A percentile compares a stretch with the other conserved stretches of the same genome.
Evolutionary conservation across 2,113 vertebrate genomes (phyloP).

Genomic region (Gymnarchus niloticus): DNA sequence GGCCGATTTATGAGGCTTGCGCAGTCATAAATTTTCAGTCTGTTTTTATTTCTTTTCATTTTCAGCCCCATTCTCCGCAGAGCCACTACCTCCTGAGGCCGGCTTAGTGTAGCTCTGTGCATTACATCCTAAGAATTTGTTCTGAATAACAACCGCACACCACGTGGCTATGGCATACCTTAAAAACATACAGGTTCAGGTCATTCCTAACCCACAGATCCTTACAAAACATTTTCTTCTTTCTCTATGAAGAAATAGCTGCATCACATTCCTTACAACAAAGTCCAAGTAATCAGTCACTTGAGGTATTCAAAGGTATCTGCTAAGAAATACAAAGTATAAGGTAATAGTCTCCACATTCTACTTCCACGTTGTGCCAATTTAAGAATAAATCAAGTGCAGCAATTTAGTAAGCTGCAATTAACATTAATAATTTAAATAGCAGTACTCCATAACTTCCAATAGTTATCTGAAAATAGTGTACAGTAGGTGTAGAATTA

Average conservation of each 20-base stretch:
- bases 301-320: neutral
- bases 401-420: neutral
- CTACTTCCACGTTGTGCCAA: neutral
- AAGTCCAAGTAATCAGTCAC: neutral
- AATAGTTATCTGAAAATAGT: neutral
- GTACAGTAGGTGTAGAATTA: too few species aligned
- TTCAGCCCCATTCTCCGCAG: slow-evolving; percentile 17
- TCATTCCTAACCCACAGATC: neutral
- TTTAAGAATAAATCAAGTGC: neutral
- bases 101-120: neutral
- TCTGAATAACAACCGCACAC: neutral
- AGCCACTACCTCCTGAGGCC: neutral
- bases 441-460: neutral
- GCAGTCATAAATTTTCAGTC: slow-evolving; percentile 55
- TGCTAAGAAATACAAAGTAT: neutral
- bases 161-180: neutral
- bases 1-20: slow-evolving; percentile 55
- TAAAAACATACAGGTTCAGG: neutral
- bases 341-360: neutral
- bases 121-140: neutral
- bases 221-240: neutral
- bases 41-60: slow-evolving; percentile 51
- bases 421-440: neutral
- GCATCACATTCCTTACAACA: neutral
- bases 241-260: neutral